Evolutionary conservation across 2,888 invertebrate genomes (phyloP), one percentile per base, ranked within the genome.

Genomic region (Odontocerum albicorne): DNA sequence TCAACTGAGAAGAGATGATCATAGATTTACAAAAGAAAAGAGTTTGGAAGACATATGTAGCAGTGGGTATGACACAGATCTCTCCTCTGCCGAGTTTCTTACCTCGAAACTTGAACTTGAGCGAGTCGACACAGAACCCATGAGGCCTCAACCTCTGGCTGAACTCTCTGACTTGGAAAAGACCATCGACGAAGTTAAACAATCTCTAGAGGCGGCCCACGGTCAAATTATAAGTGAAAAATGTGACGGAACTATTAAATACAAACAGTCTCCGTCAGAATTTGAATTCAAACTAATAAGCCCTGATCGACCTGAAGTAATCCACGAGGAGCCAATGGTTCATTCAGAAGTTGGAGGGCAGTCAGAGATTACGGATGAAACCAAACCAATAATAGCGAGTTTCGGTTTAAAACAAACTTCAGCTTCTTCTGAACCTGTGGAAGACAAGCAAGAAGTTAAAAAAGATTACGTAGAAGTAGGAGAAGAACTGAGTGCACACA

Each of bases 221-320:
- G 85, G 80, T 63, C 86, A 86, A 70, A 78, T 87, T 4, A 85
- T 86, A 50, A 85, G 83, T 65, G 77, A 80, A 59, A 80, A 81
- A 67, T 79, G 72, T 64, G 84, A 85, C 61, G 80, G 85, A 6
- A 86, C 81, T 60, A 81, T 82, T 44, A 83, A 83, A 66, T 84
- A 84, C 62, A 86, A 87, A 64, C 85, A 87, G 62, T 86, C 87
- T 0, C 86, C 87, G 2, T 86, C 86, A 1, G 87, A 88, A 67
- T 88, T 88, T 65, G 86, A 87, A 65, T 85, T 88, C 50, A 86
- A 84, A 68, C 70, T 84, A 16, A 75, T 78, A 27, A 79, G 78
- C 60, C 78, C 78, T 1, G 78, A 78, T 21, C 70, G 71, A 62
- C 80, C 81, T 13, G 83, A 82, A 69, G 77, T 80, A 13, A 82